phyloP scores from a whole-genome alignment of 2,113 vertebrate species.

The Notiomystis cincta region DNA sequence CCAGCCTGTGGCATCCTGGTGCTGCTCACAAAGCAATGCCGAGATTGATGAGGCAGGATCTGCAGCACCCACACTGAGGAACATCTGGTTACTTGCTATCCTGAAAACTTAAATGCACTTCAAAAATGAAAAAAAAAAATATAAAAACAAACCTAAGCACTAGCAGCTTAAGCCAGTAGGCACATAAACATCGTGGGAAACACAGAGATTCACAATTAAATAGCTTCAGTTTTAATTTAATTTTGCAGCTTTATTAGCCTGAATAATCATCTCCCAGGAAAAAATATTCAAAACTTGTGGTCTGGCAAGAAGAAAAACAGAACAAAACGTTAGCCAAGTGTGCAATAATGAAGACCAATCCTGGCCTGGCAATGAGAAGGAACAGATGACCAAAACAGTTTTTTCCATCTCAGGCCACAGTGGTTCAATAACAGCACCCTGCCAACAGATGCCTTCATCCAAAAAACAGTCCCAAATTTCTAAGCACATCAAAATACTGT shows the following conservation, averaged over 20 bases:
- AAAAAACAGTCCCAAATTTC: not conserved
- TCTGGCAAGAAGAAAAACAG: not conserved
- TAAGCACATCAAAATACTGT: not conserved
- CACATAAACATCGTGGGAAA: not conserved
- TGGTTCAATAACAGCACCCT: not conserved
- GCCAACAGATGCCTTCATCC: not conserved
- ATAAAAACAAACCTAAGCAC: not conserved
- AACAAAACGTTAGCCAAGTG: not conserved
- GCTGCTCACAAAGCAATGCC: not conserved
- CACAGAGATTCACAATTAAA: not conserved
- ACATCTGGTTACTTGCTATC: not conserved
- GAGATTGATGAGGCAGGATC: not conserved
- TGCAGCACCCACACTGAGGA: not conserved
- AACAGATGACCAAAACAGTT: not conserved
- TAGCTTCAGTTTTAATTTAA: not conserved
- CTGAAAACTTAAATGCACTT: not conserved
- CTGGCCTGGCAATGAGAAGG: not conserved
- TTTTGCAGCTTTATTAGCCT: slow-evolving; percentile 15
- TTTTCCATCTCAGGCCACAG: not conserved
- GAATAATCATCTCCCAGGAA: not conserved
- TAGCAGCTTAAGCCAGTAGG: not conserved
- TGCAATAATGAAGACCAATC: slow-evolving; percentile 9
- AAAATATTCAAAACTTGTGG: not conserved
- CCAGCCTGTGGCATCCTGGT: not conserved
- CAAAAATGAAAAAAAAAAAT: not conserved